phyloP scores from a whole-genome alignment of 2,888 invertebrate genomes.

The Sicus ferrugineus region DNA sequence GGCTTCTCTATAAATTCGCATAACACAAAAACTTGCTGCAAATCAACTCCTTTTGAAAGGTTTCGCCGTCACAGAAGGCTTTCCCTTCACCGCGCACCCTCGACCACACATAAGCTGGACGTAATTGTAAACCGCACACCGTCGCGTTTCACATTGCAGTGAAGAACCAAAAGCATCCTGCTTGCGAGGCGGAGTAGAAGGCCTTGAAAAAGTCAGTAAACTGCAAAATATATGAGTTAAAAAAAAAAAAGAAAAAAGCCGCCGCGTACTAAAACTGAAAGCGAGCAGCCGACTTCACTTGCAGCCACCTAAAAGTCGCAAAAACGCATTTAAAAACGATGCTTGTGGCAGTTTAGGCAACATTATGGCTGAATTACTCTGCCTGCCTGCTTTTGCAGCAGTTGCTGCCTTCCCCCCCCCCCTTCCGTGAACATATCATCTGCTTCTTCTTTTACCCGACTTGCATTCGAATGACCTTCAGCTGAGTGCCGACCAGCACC shows the following conservation, averaged over 20 bases:
- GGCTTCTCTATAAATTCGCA: too few species aligned
- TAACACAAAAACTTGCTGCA: too few species aligned
- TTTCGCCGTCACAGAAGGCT: too few species aligned
- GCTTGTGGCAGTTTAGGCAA: background rate
- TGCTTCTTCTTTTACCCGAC: background rate
- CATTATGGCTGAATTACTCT: background rate
- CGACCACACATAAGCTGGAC: too few species aligned
- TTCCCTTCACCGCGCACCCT: too few species aligned
- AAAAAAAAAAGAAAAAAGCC: background rate
- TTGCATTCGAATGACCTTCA: slow-evolving; percentile 4
- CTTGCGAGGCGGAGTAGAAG: background rate
- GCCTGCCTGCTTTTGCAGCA: background rate
- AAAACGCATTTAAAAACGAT: background rate
- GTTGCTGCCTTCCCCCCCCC: background rate
- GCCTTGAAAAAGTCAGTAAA: background rate
- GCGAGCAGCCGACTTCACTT: background rate
- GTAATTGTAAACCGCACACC: too few species aligned
- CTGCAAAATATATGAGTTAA: too few species aligned
- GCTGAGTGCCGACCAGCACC: background rate
- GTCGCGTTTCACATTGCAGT: too few species aligned
- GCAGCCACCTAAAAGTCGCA: background rate
- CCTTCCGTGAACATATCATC: background rate
- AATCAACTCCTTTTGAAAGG: too few species aligned
- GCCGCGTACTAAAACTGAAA: background rate
- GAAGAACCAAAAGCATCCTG: background rate